phyloP scores from a whole-genome alignment of 2,113 vertebrate species.

The Sigmodon hispidus region DNA sequence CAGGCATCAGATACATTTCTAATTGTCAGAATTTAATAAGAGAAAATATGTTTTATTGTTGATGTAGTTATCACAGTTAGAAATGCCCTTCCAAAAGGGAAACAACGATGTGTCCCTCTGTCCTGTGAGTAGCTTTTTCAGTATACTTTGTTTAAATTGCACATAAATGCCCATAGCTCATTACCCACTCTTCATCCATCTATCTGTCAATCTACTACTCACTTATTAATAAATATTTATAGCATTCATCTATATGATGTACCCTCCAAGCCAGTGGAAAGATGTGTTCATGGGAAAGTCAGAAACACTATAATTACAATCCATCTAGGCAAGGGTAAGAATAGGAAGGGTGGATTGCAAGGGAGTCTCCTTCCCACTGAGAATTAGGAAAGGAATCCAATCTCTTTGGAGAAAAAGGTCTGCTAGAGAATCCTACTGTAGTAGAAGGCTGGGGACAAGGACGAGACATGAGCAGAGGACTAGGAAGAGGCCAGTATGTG shows the following conservation, averaged over 20 bases:
- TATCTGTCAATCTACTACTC: neutral
- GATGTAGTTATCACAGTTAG: neutral
- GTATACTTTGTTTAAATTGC: constrained; percentile 47
- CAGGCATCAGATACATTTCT: neutral
- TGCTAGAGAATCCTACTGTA: neutral
- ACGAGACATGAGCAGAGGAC: neutral
- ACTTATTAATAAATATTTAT: constrained; percentile 49
- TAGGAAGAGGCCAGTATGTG: neutral
- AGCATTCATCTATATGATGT: neutral
- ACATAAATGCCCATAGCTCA: constrained; percentile 43
- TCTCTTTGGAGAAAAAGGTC: neutral
- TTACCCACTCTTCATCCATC: constrained; percentile 11
- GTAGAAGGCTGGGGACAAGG: neutral
- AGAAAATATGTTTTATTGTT: constrained; percentile 22
- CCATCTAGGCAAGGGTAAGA: neutral
- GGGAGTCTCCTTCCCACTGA: neutral
- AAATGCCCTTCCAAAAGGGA: constrained; percentile 4
- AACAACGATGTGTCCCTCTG: constrained; percentile 13
- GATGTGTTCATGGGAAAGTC: neutral
- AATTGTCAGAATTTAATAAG: neutral
- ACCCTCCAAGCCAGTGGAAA: constrained; percentile 16
- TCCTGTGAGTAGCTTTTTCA: constrained; percentile 59
- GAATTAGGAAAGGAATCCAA: neutral
- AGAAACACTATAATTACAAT: constrained; percentile 26
- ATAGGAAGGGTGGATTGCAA: neutral